A percentile compares a stretch with the other conserved stretches of the same genome.
These are phyloP conservation scores for Camptogramma bilineatum DNA, from an alignment of 2,888 invertebrate genomes.

Conservation along the genomic window DNA sequence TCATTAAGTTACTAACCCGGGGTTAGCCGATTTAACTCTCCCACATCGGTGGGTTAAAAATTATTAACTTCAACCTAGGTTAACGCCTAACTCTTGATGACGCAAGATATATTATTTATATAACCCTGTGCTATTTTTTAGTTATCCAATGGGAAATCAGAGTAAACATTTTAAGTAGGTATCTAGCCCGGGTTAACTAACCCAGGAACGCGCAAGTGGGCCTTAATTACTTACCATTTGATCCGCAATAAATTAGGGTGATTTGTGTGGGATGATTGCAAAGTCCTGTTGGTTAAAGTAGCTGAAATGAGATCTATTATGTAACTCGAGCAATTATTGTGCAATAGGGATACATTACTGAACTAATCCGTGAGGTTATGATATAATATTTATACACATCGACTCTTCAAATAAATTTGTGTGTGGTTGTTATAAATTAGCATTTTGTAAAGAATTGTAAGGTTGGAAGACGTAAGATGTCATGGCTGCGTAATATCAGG, in stretches of 20 bases:
- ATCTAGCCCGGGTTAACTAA: too few relatives aligned
- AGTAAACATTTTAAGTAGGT: too few relatives aligned
- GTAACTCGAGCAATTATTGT: background rate
- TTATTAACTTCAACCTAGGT: too few relatives aligned
- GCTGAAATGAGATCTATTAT: slow-evolving; percentile 10
- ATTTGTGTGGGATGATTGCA: slow-evolving; percentile 25
- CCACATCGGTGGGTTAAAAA: too few relatives aligned
- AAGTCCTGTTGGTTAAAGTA: slow-evolving; percentile 14
- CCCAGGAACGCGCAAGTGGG: too few relatives aligned
- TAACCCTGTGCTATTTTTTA: too few relatives aligned
- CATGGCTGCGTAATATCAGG: too few relatives aligned
- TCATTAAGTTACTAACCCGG: slow-evolving; percentile 15
- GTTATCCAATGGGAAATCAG: too few relatives aligned
- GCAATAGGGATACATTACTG: slow-evolving; percentile 3
- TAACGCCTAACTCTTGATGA: too few relatives aligned
- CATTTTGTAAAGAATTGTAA: background rate
- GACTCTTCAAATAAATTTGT: background rate
- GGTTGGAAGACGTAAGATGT: too few relatives aligned
- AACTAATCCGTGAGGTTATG: background rate
- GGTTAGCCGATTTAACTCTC: too few relatives aligned
- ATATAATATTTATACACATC: background rate
- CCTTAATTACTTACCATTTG: slow-evolving; percentile 24
- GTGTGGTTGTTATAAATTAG: background rate
- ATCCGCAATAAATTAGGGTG: slow-evolving; percentile 25
- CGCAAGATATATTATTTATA: too few relatives aligned